Evolutionary conservation across 2,797 vertebrate genomes (phyloP), one percentile per base, ranked within the genome.

Genomic region (Oceanodroma leucorhoa): DNA sequence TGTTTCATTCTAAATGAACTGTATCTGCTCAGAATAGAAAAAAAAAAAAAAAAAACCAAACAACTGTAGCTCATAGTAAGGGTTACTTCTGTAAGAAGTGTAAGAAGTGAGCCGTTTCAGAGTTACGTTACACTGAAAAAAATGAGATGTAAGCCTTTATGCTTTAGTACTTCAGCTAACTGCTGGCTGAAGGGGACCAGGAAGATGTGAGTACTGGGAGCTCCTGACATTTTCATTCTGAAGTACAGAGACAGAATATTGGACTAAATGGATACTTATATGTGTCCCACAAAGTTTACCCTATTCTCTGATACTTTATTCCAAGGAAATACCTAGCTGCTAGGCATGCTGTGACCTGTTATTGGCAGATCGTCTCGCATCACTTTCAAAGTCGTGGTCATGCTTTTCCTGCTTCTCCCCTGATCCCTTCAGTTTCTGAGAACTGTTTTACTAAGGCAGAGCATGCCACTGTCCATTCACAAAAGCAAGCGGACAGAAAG

Each of bases 361-460:
- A 11, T 14, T 48, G 46, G 60, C 71, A 62, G 57, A 40, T 87
- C 2, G 3, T 58, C 45, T 69, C 4, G 1, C 36, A 60, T 72
- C 43, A 7, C 32, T 60, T 71, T 73, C 29, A 41, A 29, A 75
- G 55, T 41, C 1, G 0, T 26, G 18, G 8, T 48, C 2, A 0
- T 65, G 54, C 18, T 90, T 83, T 93, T 83, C 30, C 61, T 77
- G 20, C 27, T 69, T 88, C 83, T 61, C 6, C 9, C 12, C 67
- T 57, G 41, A 51, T 88, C 57, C 14, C 19, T 69, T 71, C 38
- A 26, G 24, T 40, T 86, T 87, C 40, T 66, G 48, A 62, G 71
- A 53, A 36, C 10, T 66, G n/a, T 48, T 88, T 84, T 69, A 48
- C 46, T 51, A 20, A 43, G 55, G 43, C 57, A 83, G 76, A 75